Percentiles rank a stretch among this genome's conserved stretches.
Evolutionary conservation across 2,888 invertebrate species (phyloP).

Genomic region (Magallana nippona): DNA sequence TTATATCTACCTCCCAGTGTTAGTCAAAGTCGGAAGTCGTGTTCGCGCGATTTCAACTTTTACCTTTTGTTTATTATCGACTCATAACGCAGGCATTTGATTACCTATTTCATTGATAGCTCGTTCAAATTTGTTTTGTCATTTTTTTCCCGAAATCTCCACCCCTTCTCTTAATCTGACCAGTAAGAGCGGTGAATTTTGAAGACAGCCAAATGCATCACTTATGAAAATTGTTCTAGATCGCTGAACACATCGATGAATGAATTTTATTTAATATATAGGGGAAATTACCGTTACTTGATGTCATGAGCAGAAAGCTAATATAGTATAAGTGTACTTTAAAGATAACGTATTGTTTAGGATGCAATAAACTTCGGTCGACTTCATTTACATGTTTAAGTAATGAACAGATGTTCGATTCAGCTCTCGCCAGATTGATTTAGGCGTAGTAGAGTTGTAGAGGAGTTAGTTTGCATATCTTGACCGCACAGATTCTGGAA

Average conservation of each 20-base stretch:
- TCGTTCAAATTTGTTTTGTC: conserved; percentile 7
- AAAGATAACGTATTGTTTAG: conserved; percentile 29
- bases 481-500: conserved; percentile 12
- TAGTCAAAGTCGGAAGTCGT: conserved; percentile 37
- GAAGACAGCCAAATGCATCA: conserved; percentile 14
- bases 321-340: conserved; percentile 31
- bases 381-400: conserved; percentile 23
- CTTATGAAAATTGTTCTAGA: conserved; percentile 22
- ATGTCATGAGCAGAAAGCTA: background rate
- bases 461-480: background rate
- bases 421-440: background rate
- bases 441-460: background rate
- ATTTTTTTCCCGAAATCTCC: conserved; percentile 15
- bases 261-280: conserved; percentile 12
- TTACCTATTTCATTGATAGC: conserved; percentile 31
- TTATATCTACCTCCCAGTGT: conserved; percentile 38
- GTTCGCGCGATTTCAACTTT: conserved; percentile 31
- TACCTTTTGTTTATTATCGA: conserved; percentile 33
- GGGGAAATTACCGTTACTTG: conserved; percentile 22
- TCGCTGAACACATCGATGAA: conserved; percentile 31
- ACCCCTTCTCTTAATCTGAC: conserved; percentile 17
- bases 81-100: conserved; percentile 29
- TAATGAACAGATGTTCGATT: conserved; percentile 22
- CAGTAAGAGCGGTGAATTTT: background rate
- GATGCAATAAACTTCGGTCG: conserved; percentile 24